Conservation (phyloP, 2,888 invertebrate species). For the Drosophila nigricruria region DNA sequence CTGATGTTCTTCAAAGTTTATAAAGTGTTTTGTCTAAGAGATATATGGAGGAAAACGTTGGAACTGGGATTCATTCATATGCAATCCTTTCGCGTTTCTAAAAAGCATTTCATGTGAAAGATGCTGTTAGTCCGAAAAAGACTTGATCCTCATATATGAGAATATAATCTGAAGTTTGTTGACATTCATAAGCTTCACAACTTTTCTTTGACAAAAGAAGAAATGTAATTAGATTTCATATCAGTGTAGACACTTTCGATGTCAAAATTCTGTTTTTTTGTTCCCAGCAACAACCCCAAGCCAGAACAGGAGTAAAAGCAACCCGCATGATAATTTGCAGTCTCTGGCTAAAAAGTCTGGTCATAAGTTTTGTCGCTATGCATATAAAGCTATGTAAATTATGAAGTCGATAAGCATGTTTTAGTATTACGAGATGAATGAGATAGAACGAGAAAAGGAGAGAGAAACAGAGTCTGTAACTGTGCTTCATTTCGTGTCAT, state of each 20-base stretch:
- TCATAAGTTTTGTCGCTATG: slow-evolving; percentile 37
- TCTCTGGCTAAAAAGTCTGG: slow-evolving; percentile 31
- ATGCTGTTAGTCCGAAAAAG: background rate
- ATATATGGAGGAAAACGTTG: background rate
- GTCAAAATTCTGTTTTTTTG: slow-evolving; percentile 33
- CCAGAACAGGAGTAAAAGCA: background rate
- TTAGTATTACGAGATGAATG: slow-evolving; percentile 17
- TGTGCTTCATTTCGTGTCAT: slow-evolving; percentile 17
- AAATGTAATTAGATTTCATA: slow-evolving; percentile 67
- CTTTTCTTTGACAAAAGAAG: slow-evolving; percentile 47
- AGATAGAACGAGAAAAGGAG: slow-evolving; percentile 13
- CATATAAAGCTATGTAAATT: slow-evolving; percentile 41
- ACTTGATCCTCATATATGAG: background rate
- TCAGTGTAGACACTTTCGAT: slow-evolving; percentile 36
- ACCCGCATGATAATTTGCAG: slow-evolving; percentile 61
- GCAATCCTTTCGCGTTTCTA: background rate
- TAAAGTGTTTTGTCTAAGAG: background rate
- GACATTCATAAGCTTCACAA: slow-evolving; percentile 30
- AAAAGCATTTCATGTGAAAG: background rate
- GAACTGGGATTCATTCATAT: background rate
- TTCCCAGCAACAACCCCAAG: slow-evolving; percentile 59
- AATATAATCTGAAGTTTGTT: slow-evolving; percentile 18
- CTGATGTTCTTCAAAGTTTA: background rate
- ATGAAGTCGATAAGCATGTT: slow-evolving; percentile 69
- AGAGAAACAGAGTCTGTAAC: slow-evolving; percentile 39